Conservation (phyloP, 1,140 invertebrate genomes). For the Lepeophtheirus salmonis region DNA sequence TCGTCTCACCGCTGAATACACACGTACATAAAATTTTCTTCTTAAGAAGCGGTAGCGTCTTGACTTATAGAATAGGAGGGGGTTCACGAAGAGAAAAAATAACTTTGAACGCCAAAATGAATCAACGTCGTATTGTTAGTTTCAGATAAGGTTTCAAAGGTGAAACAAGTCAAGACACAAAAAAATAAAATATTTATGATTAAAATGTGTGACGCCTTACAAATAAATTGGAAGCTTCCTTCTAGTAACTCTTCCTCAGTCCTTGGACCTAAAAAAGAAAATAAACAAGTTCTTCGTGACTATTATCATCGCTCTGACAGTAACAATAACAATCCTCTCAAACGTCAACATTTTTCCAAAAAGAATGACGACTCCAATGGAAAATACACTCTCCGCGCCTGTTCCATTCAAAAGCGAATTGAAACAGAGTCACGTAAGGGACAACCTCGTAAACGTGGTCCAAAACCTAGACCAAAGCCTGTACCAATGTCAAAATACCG, state of each 20-base stretch:
- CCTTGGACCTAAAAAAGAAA: neutral
- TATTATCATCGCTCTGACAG: neutral
- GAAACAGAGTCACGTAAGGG: constrained; percentile 5
- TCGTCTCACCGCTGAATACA: neutral
- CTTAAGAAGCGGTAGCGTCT: neutral
- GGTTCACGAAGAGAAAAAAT: neutral
- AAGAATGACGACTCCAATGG: neutral
- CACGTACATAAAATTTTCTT: neutral
- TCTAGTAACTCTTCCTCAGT: neutral
- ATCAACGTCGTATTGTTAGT: neutral
- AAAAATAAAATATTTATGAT: neutral
- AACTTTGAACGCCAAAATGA: neutral
- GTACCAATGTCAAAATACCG: constrained; percentile 14
- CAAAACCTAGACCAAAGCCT: constrained; percentile 8
- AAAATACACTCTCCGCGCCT: constrained; percentile 7
- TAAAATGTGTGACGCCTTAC: constrained; percentile 10
- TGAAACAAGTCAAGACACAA: neutral
- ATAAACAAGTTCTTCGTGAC: too few species aligned
- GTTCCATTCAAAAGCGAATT: constrained; percentile 5
- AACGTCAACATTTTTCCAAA: neutral
- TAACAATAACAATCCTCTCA: neutral
- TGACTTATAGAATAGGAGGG: neutral
- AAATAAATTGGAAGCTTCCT: constrained; percentile 11
- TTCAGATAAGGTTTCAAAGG: neutral
- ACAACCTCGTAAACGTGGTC: constrained; percentile 15